phyloP scores from a whole-genome alignment of 2,113 vertebrate genomes.

The Myxocyprinus asiaticus region DNA sequence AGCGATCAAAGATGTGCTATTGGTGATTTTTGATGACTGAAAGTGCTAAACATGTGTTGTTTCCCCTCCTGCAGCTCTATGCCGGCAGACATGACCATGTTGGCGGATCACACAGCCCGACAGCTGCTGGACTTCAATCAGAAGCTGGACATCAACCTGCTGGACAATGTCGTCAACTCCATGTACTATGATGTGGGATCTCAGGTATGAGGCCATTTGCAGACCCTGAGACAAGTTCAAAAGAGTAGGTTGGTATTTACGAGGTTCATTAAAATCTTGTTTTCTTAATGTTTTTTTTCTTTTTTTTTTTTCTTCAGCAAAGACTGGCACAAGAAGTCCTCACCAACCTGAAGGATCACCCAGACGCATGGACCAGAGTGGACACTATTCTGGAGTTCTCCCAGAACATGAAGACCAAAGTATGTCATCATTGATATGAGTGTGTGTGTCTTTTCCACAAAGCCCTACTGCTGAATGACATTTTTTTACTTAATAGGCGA shows the following conservation, averaged over 20 bases:
- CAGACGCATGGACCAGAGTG: slow-evolving; percentile 97
- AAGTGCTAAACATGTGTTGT: too few species aligned
- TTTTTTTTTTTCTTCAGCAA: slow-evolving; percentile 77
- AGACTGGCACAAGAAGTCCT: slow-evolving; percentile 97
- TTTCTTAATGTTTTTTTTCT: too few species aligned
- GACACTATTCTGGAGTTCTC: slow-evolving; percentile 99
- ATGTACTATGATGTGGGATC: slow-evolving; percentile 97
- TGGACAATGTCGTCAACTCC: slow-evolving; percentile 98
- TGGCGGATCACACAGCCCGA: slow-evolving; percentile 98
- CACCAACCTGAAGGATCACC: slow-evolving; percentile 97
- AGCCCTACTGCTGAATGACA: too few species aligned
- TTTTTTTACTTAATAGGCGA: too few species aligned
- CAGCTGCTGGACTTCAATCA: slow-evolving; percentile 99
- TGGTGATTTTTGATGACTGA: too few species aligned
- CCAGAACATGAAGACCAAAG: slow-evolving; percentile 99
- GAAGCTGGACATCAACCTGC: slow-evolving; percentile 96
- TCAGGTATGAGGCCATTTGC: slow-evolving; percentile 78
- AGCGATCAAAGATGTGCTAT: background rate
- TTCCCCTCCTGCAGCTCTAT: slow-evolving; percentile 85
- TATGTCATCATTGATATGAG: slow-evolving; percentile 66
- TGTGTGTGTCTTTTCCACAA: background rate
- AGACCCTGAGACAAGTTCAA: background rate
- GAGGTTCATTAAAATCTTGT: background rate
- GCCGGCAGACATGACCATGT: slow-evolving; percentile 99
- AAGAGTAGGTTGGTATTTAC: too few species aligned